Base-by-base conservation (phyloP, 2,888 invertebrate genomes). In the Marasmarcha lunaedactyla region DNA sequence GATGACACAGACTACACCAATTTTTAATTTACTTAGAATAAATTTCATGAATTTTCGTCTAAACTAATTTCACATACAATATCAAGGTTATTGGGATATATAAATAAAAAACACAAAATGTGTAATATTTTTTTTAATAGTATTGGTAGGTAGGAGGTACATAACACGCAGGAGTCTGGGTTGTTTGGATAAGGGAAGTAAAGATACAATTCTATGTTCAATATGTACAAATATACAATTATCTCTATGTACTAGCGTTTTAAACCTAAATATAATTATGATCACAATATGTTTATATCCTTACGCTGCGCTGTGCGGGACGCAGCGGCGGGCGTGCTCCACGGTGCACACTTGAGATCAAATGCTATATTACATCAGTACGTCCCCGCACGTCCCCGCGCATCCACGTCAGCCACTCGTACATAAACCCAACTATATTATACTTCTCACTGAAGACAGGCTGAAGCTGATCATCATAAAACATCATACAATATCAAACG, bases 131-230 rank as follows among this genome's bases (percentile, higher is more conserved):
- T 44, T 79, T 84, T 84, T 84, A 84, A 84, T 84, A 83, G 83
- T 84, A 84, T 83, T 84, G 84, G 84, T 84, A 84, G 83, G 83
- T 84, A 84, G 78, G 83, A 84, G 81, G 83, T 84, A 84, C 81
- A 84, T 84, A 84, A 84, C 84, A 84, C 84, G 76, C 84, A 81
- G 78, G 78, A 77, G 69, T 77, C 77, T 81, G 81, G 83, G 77
- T 71, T 66, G 76, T 74, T 78, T 73, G 83, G 78, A 78, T 79
- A 76, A 71, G 76, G 81, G 78, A 78, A 78, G 73, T 81, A 77
- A 73, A 78, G 77, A 72, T 84, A 84, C 84, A 83, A 83, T 84
- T 84, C 79, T 84, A 84, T 84, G 73, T 71, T 78, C 78, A 83
- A 72, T 84, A 84, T 84, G 76, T 84, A 84, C 84, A 84, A 84